Percentiles rank a stretch among this genome's conserved stretches.
Conservation (phyloP, 2,888 invertebrate genomes). For the Prenolepis imparis region DNA sequence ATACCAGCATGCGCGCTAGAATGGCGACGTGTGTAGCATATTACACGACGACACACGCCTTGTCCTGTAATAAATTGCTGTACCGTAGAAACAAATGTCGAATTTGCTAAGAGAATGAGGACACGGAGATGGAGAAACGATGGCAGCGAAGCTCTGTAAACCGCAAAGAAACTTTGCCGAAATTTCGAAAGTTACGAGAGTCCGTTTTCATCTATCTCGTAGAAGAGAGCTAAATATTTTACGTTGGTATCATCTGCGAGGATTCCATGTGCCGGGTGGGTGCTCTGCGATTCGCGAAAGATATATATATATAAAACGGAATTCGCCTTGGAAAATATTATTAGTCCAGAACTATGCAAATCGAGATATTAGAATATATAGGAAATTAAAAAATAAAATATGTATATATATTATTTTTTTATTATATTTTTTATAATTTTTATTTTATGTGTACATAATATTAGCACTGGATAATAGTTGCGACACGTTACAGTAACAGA, state of each 20-base stretch:
- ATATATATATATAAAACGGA: background rate
- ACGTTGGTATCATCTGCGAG: background rate
- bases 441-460: background rate
- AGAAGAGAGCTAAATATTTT: constrained; percentile 16
- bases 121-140: background rate
- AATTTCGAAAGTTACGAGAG: constrained; percentile 73
- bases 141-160: constrained; percentile 33
- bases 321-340: background rate
- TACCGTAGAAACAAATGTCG: constrained; percentile 54
- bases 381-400: constrained; percentile 4
- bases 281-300: background rate
- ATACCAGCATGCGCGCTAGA: constrained; percentile 46
- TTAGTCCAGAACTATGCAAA: background rate
- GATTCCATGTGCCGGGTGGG: background rate
- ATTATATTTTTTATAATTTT: background rate
- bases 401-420: background rate
- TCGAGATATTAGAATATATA: background rate
- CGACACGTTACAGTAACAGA: background rate
- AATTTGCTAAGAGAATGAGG: constrained; percentile 11
- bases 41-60: constrained; percentile 34
- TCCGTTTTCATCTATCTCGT: constrained; percentile 26
- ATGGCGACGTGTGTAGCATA: constrained; percentile 33
- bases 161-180: constrained; percentile 70
- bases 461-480: background rate
- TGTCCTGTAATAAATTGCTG: constrained; percentile 56